Conservation (phyloP, 2,888 invertebrate species). For the Scaeva pyrastri region DNA sequence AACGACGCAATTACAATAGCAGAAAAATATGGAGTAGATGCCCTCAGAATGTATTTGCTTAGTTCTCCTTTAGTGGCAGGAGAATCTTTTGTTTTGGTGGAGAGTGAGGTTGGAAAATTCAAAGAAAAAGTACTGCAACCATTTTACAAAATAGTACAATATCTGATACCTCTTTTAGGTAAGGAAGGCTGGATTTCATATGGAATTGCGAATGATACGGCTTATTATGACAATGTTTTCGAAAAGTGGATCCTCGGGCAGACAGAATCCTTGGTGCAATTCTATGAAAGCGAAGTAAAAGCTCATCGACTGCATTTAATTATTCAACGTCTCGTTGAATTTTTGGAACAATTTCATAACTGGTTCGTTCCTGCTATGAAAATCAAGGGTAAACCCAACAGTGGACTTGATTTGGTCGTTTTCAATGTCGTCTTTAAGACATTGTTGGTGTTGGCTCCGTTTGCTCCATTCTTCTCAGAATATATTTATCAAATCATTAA, state of each 20-base stretch:
- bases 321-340: conserved; percentile 93
- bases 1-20: conserved; percentile 96
- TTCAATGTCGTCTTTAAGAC: conserved; percentile 40
- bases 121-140: conserved; percentile 97
- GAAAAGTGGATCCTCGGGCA: conserved; percentile 97
- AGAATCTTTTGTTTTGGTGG: conserved; percentile 95
- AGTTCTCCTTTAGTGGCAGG: conserved; percentile 98
- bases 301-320: conserved; percentile 96
- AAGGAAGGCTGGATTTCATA: conserved; percentile 85
- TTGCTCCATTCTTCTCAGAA: conserved; percentile 97
- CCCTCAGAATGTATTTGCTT: conserved; percentile 94
- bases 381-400: conserved; percentile 89
- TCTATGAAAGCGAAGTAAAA: conserved; percentile 94
- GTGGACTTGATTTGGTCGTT: neutral
- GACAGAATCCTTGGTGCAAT: conserved; percentile 93
- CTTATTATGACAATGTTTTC: conserved; percentile 87
- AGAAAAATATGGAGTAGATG: conserved; percentile 96
- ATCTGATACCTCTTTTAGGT: conserved; percentile 94
- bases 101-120: conserved; percentile 95
- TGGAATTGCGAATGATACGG: conserved; percentile 79
- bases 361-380: conserved; percentile 92
- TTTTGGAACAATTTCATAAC: conserved; percentile 97
- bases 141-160: conserved; percentile 95
- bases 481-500: conserved; percentile 90
- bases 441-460: conserved; percentile 93